These are phyloP conservation scores for Bombus huntii DNA, from an alignment of 1,140 invertebrate genomes.

Conservation along the genomic window DNA sequence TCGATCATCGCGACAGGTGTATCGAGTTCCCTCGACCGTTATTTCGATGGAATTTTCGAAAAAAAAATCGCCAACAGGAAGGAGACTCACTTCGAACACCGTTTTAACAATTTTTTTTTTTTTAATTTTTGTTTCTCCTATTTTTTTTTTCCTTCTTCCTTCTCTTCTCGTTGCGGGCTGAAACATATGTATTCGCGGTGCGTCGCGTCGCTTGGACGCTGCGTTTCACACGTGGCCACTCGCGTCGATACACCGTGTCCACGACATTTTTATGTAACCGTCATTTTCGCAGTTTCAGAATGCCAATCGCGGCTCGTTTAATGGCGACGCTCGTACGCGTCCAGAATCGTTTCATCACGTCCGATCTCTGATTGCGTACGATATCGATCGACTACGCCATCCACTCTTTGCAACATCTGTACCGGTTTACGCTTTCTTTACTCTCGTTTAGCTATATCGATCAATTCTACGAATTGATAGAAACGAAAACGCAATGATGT, in stretches of 20 bases:
- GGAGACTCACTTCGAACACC: background rate
- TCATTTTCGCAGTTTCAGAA: constrained; percentile 6
- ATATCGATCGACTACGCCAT: background rate
- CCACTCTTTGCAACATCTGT: background rate
- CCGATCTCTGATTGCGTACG: background rate
- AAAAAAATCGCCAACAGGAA: background rate
- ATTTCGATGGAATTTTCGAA: background rate
- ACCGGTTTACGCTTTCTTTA: background rate
- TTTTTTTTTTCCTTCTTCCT: background rate
- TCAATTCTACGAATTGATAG: too few species aligned
- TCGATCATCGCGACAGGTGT: background rate
- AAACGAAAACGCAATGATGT: too few species aligned
- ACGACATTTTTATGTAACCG: constrained; percentile 15
- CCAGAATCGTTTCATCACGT: constrained; percentile 14
- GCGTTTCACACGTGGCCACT: background rate
- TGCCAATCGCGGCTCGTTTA: background rate
- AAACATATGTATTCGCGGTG: constrained; percentile 1
- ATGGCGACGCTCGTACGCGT: constrained; percentile 9
- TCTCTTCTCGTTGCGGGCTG: too few species aligned
- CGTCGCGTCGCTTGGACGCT: background rate
- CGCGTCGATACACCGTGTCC: background rate
- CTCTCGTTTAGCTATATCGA: too few species aligned
- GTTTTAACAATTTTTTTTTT: background rate
- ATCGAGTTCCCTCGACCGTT: background rate
- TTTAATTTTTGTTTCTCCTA: background rate